Conservation (phyloP, 1,140 invertebrate genomes). For the Drosophila virilis region DNA sequence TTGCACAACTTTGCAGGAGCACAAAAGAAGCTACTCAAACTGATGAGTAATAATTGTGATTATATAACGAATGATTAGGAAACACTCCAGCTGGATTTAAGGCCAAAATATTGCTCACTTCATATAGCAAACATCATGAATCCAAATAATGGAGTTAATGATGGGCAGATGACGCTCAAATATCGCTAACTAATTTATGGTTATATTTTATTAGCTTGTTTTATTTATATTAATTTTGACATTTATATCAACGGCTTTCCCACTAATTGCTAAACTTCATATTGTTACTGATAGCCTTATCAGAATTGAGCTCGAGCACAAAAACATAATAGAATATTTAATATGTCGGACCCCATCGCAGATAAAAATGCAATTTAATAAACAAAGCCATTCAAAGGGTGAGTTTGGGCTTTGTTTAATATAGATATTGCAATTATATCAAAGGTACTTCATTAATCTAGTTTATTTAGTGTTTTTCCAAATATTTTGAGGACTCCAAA, state of each 20-base stretch:
- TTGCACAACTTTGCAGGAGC: background rate
- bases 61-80: background rate
- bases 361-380: slow-evolving; percentile 45
- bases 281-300: slow-evolving; percentile 29
- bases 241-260: slow-evolving; percentile 8
- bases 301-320: slow-evolving; percentile 6
- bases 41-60: background rate
- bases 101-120: background rate
- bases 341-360: slow-evolving; percentile 1
- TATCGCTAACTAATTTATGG: slow-evolving; percentile 16
- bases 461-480: background rate
- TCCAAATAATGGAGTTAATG: slow-evolving; percentile 28
- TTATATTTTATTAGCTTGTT: background rate
- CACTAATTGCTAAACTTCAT: background rate
- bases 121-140: slow-evolving; percentile 6
- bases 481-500: no score
- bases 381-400: background rate
- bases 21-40: background rate
- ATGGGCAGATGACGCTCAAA: slow-evolving; percentile 8
- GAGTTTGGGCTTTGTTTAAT: background rate
- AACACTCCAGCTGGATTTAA: background rate
- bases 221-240: slow-evolving; percentile 12
- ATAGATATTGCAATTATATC: slow-evolving; percentile 13
- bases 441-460: background rate
- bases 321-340: slow-evolving; percentile 32